phyloP scores from a whole-genome alignment of 2,888 invertebrate species.

The Oscheius sp. region DNA sequence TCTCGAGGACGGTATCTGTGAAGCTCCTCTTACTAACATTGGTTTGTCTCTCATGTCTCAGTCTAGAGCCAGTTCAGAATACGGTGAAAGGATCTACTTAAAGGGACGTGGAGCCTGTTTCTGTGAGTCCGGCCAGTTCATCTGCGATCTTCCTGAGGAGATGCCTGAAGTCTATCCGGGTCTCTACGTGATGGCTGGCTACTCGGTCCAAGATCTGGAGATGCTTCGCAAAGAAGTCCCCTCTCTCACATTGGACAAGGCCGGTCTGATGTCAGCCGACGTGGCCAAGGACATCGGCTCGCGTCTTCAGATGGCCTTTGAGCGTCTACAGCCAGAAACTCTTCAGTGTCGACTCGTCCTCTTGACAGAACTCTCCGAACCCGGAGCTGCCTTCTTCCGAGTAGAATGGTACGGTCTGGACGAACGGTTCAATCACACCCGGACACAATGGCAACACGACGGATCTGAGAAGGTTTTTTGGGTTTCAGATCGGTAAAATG shows the following conservation, averaged over 20 bases:
- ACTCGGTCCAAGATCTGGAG: conserved; percentile 62
- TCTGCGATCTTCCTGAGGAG: conserved; percentile 66
- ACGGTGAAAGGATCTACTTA: conserved; percentile 68
- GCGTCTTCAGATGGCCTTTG: conserved; percentile 67
- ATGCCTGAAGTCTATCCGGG: conserved; percentile 61
- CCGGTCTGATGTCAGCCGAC: conserved; percentile 61
- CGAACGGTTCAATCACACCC: conserved; percentile 61
- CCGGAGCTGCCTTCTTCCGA: conserved; percentile 62
- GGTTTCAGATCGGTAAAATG: background rate
- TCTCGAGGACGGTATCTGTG: conserved; percentile 56
- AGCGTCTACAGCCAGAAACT: conserved; percentile 56
- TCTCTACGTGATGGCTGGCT: conserved; percentile 66
- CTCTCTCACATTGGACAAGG: conserved; percentile 56
- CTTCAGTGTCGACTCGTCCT: conserved; percentile 65
- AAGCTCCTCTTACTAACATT: conserved; percentile 62
- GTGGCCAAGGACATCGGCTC: conserved; percentile 63
- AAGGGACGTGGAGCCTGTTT: conserved; percentile 69
- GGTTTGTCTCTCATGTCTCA: conserved; percentile 38
- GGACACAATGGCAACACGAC: conserved; percentile 64
- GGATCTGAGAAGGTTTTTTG: conserved; percentile 64
- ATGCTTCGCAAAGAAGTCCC: conserved; percentile 63
- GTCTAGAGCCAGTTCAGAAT: conserved; percentile 46
- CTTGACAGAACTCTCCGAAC: conserved; percentile 55
- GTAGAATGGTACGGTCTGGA: conserved; percentile 69
- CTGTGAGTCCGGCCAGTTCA: conserved; percentile 65